Base-by-base conservation (phyloP, 2,888 invertebrate species). In the Baccha elongata region DNA sequence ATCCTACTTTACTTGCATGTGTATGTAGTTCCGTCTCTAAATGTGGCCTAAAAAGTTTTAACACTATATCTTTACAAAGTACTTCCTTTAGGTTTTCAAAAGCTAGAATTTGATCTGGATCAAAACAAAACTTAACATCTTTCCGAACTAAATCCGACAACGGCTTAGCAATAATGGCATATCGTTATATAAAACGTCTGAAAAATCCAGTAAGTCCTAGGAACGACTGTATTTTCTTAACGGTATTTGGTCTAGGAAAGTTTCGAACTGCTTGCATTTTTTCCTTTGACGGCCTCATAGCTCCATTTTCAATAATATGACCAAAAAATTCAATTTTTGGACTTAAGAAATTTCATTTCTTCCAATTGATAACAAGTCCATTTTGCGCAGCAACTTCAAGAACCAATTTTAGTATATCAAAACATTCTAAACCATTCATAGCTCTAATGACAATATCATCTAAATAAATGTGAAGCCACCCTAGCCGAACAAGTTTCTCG, bases 171-270 rank as follows among this genome's bases (percentile, higher is more conserved):
- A 42, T 37, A 35, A 19, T 11, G 0, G 44, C 32, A 37, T 64
- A 72, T 2, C 11, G 29, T 10, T 10, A 0, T 46, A 76, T 55
- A 11, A n/a, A n/a, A n/a, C n/a, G n/a, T n/a, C n/a, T n/a, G n/a
- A n/a, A n/a, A n/a, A n/a, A n/a, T n/a, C n/a, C 73, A 1, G 87
- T 86, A n/a, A 88, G 53, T 8, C 86, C 87, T 67, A 87, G 72
- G 48, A 87, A 85, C 40, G 86, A 86, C 19, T 86, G 69, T 8
- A 87, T 79, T 58, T 86, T 78, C 40, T 85, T 85, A 1, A 85
- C 75, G 42, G 79, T 84, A 17, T 23, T 81, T 26, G 86, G 86
- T 13, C 32, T 53, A 3, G 85, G 75, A 7, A 85, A 62, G 6
- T 85, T 68, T 17, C 62, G 21, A 6, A 88, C 26, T 2, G 86